Conservation (phyloP, 2,113 vertebrate genomes). For the Arothron firmamentum region DNA sequence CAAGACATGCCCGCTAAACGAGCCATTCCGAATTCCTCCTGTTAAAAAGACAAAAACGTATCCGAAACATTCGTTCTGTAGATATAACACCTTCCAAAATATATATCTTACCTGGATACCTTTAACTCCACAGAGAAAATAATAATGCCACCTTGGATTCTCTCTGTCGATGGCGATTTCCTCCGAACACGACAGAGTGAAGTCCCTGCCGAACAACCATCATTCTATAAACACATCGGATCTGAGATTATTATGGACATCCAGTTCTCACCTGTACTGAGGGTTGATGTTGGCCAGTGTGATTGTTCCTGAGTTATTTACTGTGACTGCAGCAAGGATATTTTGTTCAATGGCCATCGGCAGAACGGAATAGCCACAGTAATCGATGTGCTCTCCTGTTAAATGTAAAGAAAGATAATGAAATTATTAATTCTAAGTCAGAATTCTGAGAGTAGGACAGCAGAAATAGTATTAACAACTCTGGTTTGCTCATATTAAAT, state of each 20-base stretch:
- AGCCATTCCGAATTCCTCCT: slow-evolving; percentile 85
- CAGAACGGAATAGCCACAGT: slow-evolving; percentile 95
- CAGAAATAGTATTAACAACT: neutral
- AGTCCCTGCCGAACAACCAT: slow-evolving; percentile 78
- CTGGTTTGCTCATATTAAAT: neutral
- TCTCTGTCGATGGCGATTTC: slow-evolving; percentile 84
- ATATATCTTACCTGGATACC: slow-evolving; percentile 87
- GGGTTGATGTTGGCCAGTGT: slow-evolving; percentile 84
- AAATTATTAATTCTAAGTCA: neutral
- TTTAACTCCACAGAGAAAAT: slow-evolving; percentile 97
- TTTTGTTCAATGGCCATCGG: slow-evolving; percentile 96
- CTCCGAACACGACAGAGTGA: slow-evolving; percentile 71
- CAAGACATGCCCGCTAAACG: slow-evolving; percentile 85
- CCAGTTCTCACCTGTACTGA: slow-evolving; percentile 80
- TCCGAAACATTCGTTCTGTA: neutral
- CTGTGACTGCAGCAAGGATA: slow-evolving; percentile 87
- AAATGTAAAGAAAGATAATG: neutral
- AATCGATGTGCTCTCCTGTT: slow-evolving; percentile 95
- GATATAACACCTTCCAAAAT: neutral
- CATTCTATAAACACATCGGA: too few relatives aligned
- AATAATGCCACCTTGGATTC: slow-evolving; percentile 91
- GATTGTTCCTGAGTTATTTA: slow-evolving; percentile 75
- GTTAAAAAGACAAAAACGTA: slow-evolving; percentile 31
- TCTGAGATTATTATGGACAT: too few relatives aligned
- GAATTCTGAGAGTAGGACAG: too few relatives aligned